Evolutionary conservation across 2,797 vertebrate genomes (phyloP).

Genomic region (Crax fasciolata): DNA sequence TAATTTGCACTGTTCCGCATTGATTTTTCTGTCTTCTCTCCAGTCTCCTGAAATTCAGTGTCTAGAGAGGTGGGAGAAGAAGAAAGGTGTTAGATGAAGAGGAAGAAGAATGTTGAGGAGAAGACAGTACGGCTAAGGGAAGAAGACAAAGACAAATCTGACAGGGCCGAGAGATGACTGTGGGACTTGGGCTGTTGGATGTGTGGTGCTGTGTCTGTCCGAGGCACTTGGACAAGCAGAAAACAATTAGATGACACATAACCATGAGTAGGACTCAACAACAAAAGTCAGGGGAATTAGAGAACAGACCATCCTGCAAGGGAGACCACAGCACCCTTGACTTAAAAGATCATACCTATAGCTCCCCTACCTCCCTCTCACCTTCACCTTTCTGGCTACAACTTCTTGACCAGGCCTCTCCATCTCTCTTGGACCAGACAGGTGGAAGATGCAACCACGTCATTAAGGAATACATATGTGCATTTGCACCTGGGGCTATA

Average conservation of each 20-base stretch:
- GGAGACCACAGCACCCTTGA: not conserved
- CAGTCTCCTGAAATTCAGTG: not conserved
- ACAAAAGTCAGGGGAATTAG: not conserved
- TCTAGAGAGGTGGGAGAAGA: not conserved
- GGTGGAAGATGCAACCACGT: not conserved
- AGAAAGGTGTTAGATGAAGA: not conserved
- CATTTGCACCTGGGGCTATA: not conserved
- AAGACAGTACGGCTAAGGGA: not conserved
- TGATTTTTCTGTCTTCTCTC: not conserved
- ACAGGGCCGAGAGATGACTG: not conserved
- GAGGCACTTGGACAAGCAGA: not conserved
- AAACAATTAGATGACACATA: not conserved
- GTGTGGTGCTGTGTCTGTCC: not conserved
- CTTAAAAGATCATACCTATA: not conserved
- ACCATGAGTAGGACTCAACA: not conserved
- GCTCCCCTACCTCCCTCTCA: not conserved
- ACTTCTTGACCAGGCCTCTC: not conserved
- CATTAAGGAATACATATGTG: not conserved
- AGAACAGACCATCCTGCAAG: not conserved
- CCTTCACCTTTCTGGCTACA: not conserved
- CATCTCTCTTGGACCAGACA: not conserved
- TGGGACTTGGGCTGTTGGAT: not conserved
- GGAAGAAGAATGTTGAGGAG: not conserved
- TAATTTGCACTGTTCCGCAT: not conserved
- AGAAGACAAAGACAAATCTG: not conserved